Base-by-base conservation (phyloP, 1,140 invertebrate genomes). In the Sweltsa coloradensis region DNA sequence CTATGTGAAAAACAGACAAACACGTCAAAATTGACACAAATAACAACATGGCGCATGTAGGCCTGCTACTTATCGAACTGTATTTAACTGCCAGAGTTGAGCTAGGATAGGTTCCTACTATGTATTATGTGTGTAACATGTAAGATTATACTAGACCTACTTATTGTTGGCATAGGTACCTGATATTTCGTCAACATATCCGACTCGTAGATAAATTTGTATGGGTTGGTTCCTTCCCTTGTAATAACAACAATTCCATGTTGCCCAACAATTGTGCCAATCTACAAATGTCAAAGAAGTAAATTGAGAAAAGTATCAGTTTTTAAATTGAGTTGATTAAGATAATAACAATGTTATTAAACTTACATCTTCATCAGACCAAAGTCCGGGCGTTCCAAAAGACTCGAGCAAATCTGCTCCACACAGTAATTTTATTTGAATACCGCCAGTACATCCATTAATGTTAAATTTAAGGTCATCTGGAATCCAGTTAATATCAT, bases 221-320 rank as follows among this genome's bases (percentile, higher is more conserved):
- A 73, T 0, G 91, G 86, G 69, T 92, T 83, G n/a, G 76, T 76
- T 18, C 89, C 89, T 50, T 76, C 78, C 43, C 94, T 72, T 0
- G 86, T 82, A 24, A 97, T 85, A 25, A 95, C 89, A n/a, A 95
- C 84, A 4, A 97, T 59, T n/a, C 93, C 93, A 70, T 89, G 83
- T 39, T 86, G 77, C 14, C 82, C 75, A 16, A 94, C 76, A 60
- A 97, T 94, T 25, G 80, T 73, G 60, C 90, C 84, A 64, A 96
- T 81, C 90, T 95, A 65, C 51, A 78, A 73, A 55, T 53, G 22
- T 57, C 3, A 55, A 5, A 42, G 16, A 9, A 6, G 23, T 45
- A n/a, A n/a, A 45, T 21, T 7, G n/a, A 47, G 31, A 44, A 41
- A 51, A 26, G 39, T 36, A 45, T 23, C 37, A 37, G 25, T 31